phyloP scores from a whole-genome alignment of 2,888 invertebrate species.

The Opisthograptis luteolata region DNA sequence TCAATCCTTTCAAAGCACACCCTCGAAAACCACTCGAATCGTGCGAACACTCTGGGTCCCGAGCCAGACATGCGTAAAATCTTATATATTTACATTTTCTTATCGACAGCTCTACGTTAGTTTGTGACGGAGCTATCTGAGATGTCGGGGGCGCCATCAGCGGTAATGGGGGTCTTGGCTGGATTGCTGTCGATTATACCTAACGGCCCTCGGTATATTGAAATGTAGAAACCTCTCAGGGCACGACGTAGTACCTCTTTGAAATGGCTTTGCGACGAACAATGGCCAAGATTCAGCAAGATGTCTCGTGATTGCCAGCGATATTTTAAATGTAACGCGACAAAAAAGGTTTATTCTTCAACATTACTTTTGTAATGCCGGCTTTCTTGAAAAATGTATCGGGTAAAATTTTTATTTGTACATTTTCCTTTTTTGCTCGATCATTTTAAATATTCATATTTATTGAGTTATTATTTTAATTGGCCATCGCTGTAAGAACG shows the following conservation, averaged over 20 bases:
- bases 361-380: constrained; percentile 12
- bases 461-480: neutral
- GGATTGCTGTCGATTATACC: constrained; percentile 72
- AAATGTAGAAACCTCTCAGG: constrained; percentile 49
- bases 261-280: constrained; percentile 25
- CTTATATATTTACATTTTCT: constrained; percentile 56
- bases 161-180: constrained; percentile 71
- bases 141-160: constrained; percentile 61
- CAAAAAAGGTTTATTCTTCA: constrained; percentile 23
- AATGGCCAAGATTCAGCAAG: constrained; percentile 32
- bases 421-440: constrained; percentile 6
- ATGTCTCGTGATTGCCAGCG: constrained; percentile 34
- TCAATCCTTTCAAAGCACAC: constrained; percentile 4
- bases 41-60: constrained; percentile 11
- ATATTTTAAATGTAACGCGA: constrained; percentile 33
- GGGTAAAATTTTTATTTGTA: constrained; percentile 16
- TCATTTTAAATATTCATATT: constrained; percentile 4
- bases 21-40: constrained; percentile 9
- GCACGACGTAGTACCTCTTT: constrained; percentile 15
- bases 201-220: constrained; percentile 69
- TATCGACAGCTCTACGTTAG: constrained; percentile 63
- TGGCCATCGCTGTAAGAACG: neutral
- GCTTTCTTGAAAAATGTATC: constrained; percentile 16
- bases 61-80: constrained; percentile 31
- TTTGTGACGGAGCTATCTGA: constrained; percentile 54